Evolutionary conservation across 2,888 invertebrate genomes (phyloP).

Genomic region (Lepidochrysops patricia): DNA sequence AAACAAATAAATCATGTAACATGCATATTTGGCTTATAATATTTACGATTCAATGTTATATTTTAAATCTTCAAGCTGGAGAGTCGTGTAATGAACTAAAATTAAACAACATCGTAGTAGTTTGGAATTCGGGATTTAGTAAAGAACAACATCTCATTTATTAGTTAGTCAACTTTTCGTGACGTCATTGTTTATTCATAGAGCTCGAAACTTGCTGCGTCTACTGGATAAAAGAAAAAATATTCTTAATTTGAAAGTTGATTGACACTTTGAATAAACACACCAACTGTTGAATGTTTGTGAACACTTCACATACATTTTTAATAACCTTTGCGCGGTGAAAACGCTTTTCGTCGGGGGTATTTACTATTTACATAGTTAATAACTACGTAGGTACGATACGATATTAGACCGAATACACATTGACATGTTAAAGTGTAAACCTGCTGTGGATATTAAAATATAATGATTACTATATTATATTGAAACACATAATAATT

Average conservation of each 20-base stretch:
- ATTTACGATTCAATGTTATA: too few species aligned
- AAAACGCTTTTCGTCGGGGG: background rate
- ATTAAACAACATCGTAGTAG: background rate
- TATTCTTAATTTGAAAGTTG: background rate
- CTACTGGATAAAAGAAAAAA: background rate
- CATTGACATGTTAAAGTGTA: too few species aligned
- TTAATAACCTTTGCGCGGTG: background rate
- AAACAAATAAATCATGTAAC: too few species aligned
- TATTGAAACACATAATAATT: too few species aligned
- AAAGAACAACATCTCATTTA: background rate
- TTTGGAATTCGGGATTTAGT: background rate
- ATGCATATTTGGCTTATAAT: too few species aligned
- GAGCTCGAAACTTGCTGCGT: background rate
- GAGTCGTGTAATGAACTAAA: background rate
- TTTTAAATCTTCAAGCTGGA: too few species aligned
- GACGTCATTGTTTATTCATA: background rate
- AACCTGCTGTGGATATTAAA: too few species aligned
- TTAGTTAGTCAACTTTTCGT: background rate
- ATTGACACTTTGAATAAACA: slow-evolving; percentile 4
- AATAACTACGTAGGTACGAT: background rate
- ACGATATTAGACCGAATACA: background rate
- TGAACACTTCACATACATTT: background rate
- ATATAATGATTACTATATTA: too few species aligned
- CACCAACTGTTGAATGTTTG: background rate
- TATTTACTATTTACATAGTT: background rate